Conservation (phyloP, 2,888 invertebrate genomes). For the Noctua pronuba region DNA sequence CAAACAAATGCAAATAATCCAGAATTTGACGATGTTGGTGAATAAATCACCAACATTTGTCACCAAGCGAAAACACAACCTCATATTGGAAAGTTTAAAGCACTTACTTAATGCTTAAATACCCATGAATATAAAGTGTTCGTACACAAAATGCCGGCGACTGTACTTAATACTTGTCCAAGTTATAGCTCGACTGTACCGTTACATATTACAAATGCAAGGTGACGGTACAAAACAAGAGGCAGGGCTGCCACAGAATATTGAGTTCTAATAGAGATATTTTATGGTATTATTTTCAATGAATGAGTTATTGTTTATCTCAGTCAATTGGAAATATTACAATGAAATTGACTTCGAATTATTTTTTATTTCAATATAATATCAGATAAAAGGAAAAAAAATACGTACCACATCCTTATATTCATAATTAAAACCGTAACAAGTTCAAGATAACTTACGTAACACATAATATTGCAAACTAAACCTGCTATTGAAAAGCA, state of each 20-base stretch:
- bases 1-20: constrained; percentile 3
- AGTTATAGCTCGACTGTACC: constrained; percentile 56
- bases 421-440: neutral
- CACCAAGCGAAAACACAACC: constrained; percentile 12
- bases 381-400: neutral
- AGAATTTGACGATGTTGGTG: neutral
- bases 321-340: neutral
- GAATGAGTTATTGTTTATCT: neutral
- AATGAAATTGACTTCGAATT: neutral
- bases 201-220: constrained; percentile 66
- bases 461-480: neutral
- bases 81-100: constrained; percentile 56
- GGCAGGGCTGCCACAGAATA: constrained; percentile 43
- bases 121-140: constrained; percentile 50
- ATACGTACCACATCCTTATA: neutral
- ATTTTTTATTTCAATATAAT: neutral
- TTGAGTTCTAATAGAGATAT: neutral
- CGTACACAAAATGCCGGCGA: constrained; percentile 40
- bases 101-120: constrained; percentile 35
- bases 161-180: constrained; percentile 60
- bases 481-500: neutral
- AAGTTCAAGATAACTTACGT: neutral
- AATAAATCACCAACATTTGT: constrained; percentile 5
- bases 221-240: constrained; percentile 46
- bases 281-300: neutral